Percentiles rank a stretch among this genome's conserved stretches.
phyloP scores from a whole-genome alignment of 2,797 vertebrate genomes.

The Nyctibius grandis region DNA sequence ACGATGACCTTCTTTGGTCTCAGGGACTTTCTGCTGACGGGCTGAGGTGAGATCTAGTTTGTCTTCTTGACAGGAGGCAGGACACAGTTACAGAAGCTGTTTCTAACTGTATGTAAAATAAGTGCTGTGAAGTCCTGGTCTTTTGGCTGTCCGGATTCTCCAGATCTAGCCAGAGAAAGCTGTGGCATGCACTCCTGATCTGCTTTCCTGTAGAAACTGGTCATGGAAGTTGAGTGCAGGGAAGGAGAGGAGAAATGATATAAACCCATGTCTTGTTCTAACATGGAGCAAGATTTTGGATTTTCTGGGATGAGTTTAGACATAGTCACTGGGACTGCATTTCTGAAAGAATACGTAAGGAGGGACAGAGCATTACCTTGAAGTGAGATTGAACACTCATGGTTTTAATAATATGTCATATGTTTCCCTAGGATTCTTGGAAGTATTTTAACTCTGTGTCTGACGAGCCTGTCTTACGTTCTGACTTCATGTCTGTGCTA shows the following conservation, averaged over 20 bases:
- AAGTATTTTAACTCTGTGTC: slow-evolving; percentile 92
- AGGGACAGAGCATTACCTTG: background rate
- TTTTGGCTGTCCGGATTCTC: background rate
- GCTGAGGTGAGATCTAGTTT: background rate
- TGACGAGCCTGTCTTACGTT: slow-evolving; percentile 79
- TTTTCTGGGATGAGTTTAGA: background rate
- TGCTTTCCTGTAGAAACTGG: background rate
- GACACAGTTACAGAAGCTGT: background rate
- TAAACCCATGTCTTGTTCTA: background rate
- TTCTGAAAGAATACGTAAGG: background rate
- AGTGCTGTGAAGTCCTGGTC: background rate
- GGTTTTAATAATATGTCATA: background rate
- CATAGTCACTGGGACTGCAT: background rate
- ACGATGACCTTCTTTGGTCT: background rate
- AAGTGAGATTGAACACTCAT: background rate
- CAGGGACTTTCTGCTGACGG: background rate
- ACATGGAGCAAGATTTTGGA: background rate
- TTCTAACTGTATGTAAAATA: background rate
- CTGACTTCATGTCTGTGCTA: slow-evolving; percentile 90
- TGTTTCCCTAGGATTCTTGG: slow-evolving; percentile 83
- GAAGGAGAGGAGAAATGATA: background rate
- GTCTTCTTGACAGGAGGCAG: background rate
- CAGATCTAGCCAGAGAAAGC: background rate
- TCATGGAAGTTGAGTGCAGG: background rate
- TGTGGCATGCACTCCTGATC: background rate